Percentiles rank a stretch among this genome's conserved stretches.
These are phyloP conservation scores for Mus pahari DNA, from an alignment of 2,113 vertebrate genomes.

Conservation along the genomic window DNA sequence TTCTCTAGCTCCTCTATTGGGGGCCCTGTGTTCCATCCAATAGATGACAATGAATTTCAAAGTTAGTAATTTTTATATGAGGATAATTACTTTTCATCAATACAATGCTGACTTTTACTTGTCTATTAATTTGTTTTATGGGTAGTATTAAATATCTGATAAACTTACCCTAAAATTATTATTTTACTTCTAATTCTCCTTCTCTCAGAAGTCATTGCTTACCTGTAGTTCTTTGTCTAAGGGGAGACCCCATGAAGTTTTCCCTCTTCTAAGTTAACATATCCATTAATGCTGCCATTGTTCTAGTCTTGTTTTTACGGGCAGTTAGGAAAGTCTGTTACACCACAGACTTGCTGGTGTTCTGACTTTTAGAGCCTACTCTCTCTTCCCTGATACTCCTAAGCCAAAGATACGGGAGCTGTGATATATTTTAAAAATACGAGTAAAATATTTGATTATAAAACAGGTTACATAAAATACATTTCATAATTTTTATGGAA, in stretches of 20 bases:
- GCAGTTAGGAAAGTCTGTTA: background rate
- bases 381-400: background rate
- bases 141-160: slow-evolving; percentile 43
- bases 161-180: background rate
- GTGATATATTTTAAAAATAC: background rate
- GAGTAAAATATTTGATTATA: background rate
- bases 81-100: slow-evolving; percentile 47
- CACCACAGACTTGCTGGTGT: background rate
- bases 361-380: background rate
- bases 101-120: slow-evolving; percentile 23
- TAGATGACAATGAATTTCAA: background rate
- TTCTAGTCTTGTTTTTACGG: background rate
- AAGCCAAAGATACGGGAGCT: background rate
- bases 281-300: background rate
- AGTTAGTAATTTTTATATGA: slow-evolving; percentile 1
- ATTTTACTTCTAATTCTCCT: slow-evolving; percentile 13
- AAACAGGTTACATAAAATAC: background rate
- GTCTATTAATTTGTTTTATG: slow-evolving; percentile 13
- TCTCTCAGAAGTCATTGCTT: background rate
- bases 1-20: no score
- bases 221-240: background rate
- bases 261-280: background rate
- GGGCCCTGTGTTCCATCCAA: no score
- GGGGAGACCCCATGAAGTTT: background rate
- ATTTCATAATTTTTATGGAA: background rate